Base-by-base conservation (phyloP, 2,113 vertebrate species). In the Panthera uncia region DNA sequence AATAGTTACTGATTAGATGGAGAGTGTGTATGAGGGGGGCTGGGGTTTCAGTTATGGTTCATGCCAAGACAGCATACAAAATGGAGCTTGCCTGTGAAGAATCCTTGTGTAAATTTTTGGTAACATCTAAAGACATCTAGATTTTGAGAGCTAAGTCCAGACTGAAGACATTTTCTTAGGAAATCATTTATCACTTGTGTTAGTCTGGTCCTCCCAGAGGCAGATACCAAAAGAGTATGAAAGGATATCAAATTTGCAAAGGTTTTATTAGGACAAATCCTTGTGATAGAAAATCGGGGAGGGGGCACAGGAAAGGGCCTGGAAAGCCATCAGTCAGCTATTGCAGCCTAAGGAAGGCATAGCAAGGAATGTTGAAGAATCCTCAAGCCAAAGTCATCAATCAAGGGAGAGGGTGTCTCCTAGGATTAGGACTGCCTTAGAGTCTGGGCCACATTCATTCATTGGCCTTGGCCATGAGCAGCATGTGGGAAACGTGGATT, bases 11-110 rank as follows among this genome's bases (percentile, higher is more conserved):
- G n/a, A 80, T 12, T 83, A 9, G 52, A 74, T 38, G 48, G n/a
- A 38, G 9, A n/a, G 0, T 7, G 0, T 61, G 21, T 76, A 5
- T 76, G 18, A 29, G 61, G 23, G 31, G 19, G 4, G 8, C n/a
- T 71, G 27, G 33, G 21, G 12, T 6, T 27, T 92, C 52, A 29
- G 65, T n/a, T 48, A 13, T 48, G n/a, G 5, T n/a, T 65, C 8
- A 23, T 61, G 33, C 33, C 45, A 31, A 45, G 29, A 87, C 14
- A 5, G n/a, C 23, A 78, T n/a, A 12, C 8, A 50, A 65, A 73
- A 50, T 4, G 33, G 63, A 87, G 41, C 19, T 63, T 41, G 12
- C 38, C 33, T 80, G 33, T 16, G 14, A 86, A 52, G 63, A 71
- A 61, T 33, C 33, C 38, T 80, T 50, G 33, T 86, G 52, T 74